phyloP scores from a whole-genome alignment of 2,113 vertebrate genomes.

The Melozone crissalis region DNA sequence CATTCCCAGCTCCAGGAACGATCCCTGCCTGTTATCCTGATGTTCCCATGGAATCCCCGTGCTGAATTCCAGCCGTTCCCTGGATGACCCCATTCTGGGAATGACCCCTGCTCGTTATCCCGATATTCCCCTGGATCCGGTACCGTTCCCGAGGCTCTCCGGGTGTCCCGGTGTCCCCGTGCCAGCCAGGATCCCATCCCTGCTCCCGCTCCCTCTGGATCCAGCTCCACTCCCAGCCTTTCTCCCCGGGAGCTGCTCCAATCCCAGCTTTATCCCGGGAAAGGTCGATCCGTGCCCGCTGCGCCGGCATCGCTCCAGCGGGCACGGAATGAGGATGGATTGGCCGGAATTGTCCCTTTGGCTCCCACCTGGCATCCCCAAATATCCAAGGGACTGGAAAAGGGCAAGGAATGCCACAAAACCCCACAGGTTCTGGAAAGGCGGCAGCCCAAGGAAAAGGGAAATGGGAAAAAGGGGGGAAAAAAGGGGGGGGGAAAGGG shows the following conservation, averaged over 20 bases:
- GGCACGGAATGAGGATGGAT: background rate
- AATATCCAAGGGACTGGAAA: background rate
- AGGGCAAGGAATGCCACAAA: background rate
- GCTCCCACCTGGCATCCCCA: background rate
- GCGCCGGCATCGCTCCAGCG: background rate
- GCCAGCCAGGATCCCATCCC: background rate
- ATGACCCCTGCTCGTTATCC: background rate
- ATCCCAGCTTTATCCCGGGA: background rate
- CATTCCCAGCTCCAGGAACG: too few relatives aligned
- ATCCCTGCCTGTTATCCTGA: too few relatives aligned
- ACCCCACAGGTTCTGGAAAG: background rate
- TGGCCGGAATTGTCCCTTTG: background rate
- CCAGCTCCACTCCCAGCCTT: background rate
- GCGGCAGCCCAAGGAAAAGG: too few relatives aligned
- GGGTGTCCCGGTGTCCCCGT: background rate
- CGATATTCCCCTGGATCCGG: background rate
- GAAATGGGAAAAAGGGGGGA: too few relatives aligned
- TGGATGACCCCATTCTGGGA: background rate
- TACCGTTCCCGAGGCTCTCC: background rate
- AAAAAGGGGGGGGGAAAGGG: too few relatives aligned
- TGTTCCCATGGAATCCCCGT: too few relatives aligned
- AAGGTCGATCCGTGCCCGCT: background rate
- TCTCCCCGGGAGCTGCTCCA: background rate
- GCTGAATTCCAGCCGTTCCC: too few relatives aligned
- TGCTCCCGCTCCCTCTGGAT: background rate